phyloP scores from a whole-genome alignment of 2,888 invertebrate genomes.

The Drosophila sordidapex region DNA sequence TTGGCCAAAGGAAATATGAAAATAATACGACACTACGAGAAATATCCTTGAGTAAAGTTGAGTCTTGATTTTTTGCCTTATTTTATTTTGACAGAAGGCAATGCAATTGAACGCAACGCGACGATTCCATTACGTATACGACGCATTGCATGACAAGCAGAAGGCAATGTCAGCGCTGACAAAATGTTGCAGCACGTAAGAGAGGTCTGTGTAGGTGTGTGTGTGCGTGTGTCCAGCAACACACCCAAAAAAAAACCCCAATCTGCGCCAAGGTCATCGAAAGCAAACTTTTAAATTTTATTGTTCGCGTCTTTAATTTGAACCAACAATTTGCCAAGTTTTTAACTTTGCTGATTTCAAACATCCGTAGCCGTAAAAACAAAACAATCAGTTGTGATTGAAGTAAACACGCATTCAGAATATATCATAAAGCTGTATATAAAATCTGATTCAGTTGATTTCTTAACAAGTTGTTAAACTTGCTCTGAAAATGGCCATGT shows the following conservation, averaged over 20 bases:
- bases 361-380: constrained; percentile 6
- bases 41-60: constrained; percentile 75
- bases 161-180: constrained; percentile 33
- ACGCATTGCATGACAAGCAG: constrained; percentile 57
- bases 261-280: constrained; percentile 49
- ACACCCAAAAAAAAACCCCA: constrained; percentile 3
- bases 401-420: neutral
- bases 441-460: neutral
- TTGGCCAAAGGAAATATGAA: constrained; percentile 60
- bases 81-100: constrained; percentile 69
- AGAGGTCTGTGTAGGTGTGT: constrained; percentile 10
- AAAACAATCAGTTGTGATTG: neutral
- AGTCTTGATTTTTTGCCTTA: constrained; percentile 42
- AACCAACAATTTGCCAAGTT: constrained; percentile 60
- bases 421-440: neutral
- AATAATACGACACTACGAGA: constrained; percentile 68
- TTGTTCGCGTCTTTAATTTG: constrained; percentile 64
- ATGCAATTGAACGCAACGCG: constrained; percentile 34
- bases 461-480: neutral
- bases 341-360: constrained; percentile 27
- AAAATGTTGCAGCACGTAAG: constrained; percentile 67
- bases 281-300: constrained; percentile 33
- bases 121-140: constrained; percentile 68
- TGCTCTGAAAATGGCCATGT: neutral
- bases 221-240: too few relatives aligned